These are phyloP conservation scores for Fratercula arctica DNA, from an alignment of 2,797 vertebrate species.

Conservation along the genomic window DNA sequence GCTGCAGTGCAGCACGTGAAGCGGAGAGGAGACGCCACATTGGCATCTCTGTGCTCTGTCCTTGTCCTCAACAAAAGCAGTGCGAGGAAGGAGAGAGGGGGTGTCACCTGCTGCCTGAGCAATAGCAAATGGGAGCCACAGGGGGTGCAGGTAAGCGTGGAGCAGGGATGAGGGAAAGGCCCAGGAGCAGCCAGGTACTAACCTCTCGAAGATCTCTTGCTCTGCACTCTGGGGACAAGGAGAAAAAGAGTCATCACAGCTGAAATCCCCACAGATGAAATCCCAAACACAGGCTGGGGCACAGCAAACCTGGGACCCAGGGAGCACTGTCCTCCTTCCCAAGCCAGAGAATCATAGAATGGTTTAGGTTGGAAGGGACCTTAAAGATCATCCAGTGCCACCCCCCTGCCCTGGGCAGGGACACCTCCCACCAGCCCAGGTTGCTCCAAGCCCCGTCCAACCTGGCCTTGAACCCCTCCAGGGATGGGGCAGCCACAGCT, in stretches of 20 bases:
- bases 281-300: neutral
- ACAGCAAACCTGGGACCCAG: neutral
- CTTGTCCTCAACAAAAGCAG: neutral
- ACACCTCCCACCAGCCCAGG: neutral
- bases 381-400: neutral
- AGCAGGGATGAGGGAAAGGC: neutral
- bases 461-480: neutral
- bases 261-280: neutral
- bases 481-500: neutral
- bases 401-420: neutral
- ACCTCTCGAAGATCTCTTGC: conserved; percentile 89
- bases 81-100: neutral
- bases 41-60: neutral
- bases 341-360: neutral
- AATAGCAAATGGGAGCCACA: accelerated
- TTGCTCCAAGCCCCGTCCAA: neutral
- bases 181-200: conserved; percentile 20
- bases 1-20: neutral
- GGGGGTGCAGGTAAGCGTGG: neutral
- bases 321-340: neutral
- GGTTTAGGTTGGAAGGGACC: neutral
- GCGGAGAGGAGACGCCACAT: neutral
- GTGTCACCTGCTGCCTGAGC: neutral
- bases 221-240: conserved; percentile 78
- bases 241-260: conserved; percentile 38